Conservation (phyloP, 2,113 vertebrate genomes). For the Grantiella picta region DNA sequence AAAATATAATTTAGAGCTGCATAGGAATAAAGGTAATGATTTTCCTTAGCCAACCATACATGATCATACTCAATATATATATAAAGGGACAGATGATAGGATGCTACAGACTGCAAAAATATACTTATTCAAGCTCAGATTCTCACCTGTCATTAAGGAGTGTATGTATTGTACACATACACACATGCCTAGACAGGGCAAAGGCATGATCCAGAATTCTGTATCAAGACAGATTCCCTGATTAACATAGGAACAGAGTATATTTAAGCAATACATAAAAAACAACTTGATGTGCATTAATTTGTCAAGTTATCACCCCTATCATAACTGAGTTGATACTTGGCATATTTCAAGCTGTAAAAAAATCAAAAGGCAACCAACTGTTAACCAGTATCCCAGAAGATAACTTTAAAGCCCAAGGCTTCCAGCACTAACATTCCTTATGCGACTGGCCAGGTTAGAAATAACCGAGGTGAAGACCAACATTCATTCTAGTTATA, state of each 20-base stretch:
- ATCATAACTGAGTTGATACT: neutral
- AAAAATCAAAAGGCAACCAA: neutral
- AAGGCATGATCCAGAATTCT: neutral
- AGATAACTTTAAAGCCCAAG: neutral
- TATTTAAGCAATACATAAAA: neutral
- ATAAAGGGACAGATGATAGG: neutral
- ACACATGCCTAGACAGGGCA: neutral
- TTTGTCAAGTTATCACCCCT: neutral
- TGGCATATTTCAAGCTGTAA: conserved; percentile 14
- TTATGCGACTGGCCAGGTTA: neutral
- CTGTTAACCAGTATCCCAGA: neutral
- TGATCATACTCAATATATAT: neutral
- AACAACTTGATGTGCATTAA: neutral
- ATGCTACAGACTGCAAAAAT: neutral
- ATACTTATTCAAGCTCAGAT: neutral
- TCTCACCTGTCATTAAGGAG: neutral
- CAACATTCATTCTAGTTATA: neutral
- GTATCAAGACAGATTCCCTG: neutral
- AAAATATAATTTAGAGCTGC: neutral
- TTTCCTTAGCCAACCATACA: neutral
- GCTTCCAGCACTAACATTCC: neutral
- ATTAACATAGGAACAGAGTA: neutral
- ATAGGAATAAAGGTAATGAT: neutral
- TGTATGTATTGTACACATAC: too few relatives aligned
- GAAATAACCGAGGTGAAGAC: neutral